Conservation (phyloP, 2,113 vertebrate genomes). For the Ochotona princeps region DNA sequence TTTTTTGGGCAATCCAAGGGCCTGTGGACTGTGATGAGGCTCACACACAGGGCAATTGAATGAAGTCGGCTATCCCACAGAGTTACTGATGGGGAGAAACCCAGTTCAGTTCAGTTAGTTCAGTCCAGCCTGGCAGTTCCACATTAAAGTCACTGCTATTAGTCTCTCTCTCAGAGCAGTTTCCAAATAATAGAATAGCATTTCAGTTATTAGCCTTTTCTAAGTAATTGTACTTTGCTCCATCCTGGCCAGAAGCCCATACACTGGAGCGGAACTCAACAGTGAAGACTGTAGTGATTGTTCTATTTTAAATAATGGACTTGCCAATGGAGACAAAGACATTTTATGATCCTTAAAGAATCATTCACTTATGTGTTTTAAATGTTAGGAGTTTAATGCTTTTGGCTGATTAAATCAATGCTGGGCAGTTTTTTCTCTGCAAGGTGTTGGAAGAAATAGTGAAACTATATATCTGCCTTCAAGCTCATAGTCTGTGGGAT, state of each 20-base stretch:
- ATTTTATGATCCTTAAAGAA: conserved; percentile 71
- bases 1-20: not conserved
- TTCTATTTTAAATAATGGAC: conserved; percentile 68
- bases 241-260: conserved; percentile 49
- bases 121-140: not conserved
- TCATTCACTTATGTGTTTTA: conserved; percentile 68
- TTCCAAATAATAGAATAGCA: conserved; percentile 71
- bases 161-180: conserved; percentile 41
- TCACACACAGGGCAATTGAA: not conserved
- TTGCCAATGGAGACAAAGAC: conserved; percentile 60
- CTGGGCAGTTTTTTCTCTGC: conserved; percentile 28
- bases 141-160: conserved; percentile 50
- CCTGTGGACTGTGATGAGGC: not conserved
- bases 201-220: conserved; percentile 72
- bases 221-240: conserved; percentile 62
- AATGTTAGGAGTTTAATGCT: conserved; percentile 41
- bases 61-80: not conserved
- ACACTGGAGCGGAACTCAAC: conserved; percentile 61
- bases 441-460: conserved; percentile 54
- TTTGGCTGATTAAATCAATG: conserved; percentile 54
- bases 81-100: conserved; percentile 8
- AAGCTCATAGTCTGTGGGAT: not conserved
- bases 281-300: conserved; percentile 57
- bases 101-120: not conserved
- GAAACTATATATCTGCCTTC: conserved; percentile 16